Evolutionary conservation across 2,797 vertebrate genomes (phyloP).

Genomic region (Anguilla megastoma): DNA sequence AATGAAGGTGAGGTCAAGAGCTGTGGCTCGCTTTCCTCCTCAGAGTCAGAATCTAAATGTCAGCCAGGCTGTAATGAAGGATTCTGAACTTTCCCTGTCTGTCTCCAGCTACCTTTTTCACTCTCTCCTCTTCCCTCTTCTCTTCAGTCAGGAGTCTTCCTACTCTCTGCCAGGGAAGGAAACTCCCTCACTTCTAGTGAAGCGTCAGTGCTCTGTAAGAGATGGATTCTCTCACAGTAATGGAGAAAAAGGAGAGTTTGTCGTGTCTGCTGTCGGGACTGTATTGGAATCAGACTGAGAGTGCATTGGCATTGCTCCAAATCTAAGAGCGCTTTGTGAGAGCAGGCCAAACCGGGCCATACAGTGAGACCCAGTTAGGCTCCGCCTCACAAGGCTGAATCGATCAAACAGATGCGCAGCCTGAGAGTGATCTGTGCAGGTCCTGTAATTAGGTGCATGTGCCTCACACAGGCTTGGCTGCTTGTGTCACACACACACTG

Average conservation of each 20-base stretch:
- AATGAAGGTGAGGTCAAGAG: conserved; percentile 61
- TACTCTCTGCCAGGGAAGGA: conserved; percentile 16
- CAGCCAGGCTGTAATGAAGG: conserved; percentile 53
- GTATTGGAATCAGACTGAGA: background rate
- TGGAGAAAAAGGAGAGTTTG: background rate
- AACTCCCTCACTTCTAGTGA: conserved; percentile 36
- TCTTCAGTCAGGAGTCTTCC: conserved; percentile 49
- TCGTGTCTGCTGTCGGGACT: background rate
- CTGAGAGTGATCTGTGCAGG: background rate
- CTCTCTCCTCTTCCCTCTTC: conserved; percentile 40
- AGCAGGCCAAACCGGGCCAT: background rate
- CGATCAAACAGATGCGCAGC: background rate
- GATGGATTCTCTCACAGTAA: conserved; percentile 27
- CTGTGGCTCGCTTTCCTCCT: conserved; percentile 39
- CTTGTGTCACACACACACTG: conserved; percentile 41
- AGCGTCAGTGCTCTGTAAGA: conserved; percentile 39
- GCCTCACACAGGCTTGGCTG: conserved; percentile 13
- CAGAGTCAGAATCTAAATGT: conserved; percentile 60
- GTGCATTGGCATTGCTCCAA: background rate
- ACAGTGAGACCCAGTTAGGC: background rate
- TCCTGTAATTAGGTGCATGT: conserved; percentile 22
- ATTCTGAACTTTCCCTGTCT: conserved; percentile 52
- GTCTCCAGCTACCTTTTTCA: conserved; percentile 44
- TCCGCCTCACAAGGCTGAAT: background rate
- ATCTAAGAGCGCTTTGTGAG: background rate